Conservation (phyloP, 1,140 invertebrate species). For the Watersipora subatra region DNA sequence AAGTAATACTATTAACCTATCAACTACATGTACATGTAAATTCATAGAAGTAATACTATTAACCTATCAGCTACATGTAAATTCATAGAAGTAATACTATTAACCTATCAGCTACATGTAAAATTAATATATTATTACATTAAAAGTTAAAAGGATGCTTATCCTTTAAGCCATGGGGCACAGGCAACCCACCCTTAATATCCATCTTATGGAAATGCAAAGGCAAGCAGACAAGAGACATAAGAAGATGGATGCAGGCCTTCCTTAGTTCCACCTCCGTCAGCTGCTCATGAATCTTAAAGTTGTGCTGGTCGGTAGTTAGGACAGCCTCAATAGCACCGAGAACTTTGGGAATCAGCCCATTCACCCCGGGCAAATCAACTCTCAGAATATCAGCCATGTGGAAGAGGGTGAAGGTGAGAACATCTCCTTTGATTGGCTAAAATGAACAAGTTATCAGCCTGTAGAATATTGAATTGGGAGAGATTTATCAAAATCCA, state of each 20-base stretch:
- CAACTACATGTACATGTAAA: no score
- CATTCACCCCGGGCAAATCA: constrained; percentile 81
- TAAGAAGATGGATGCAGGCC: constrained; percentile 72
- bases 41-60: no score
- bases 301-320: constrained; percentile 29
- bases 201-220: constrained; percentile 60
- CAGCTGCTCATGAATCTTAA: constrained; percentile 27
- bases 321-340: constrained; percentile 75
- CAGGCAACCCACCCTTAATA: constrained; percentile 27
- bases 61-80: no score
- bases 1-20: no score
- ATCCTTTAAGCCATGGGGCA: no score
- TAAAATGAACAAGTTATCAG: no score
- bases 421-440: constrained; percentile 5
- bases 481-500: no score
- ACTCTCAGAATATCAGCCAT: constrained; percentile 59
- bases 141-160: no score
- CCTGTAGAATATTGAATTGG: no score
- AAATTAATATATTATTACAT: no score
- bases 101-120: no score
- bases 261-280: constrained; percentile 56
- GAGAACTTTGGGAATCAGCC: constrained; percentile 75
- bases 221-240: constrained; percentile 76
- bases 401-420: constrained; percentile 27
- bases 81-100: no score